Evolutionary conservation across 2,888 invertebrate species (phyloP), one percentile per base, ranked within the genome.

Genomic region (Sarcophaga variegata): DNA sequence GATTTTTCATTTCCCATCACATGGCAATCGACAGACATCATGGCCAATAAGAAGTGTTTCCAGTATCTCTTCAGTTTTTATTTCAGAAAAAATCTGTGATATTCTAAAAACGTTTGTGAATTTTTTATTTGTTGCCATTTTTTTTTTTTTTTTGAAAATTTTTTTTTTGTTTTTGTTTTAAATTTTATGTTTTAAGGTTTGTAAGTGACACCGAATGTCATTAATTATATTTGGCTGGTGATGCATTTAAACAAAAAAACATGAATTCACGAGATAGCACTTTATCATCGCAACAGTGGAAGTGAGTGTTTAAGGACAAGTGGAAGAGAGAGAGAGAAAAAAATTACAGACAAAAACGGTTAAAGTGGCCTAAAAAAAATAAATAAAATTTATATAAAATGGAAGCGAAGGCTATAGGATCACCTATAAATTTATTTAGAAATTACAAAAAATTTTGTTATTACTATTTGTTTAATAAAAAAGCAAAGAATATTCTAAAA

Each of bases 181-280:
- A 91, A 92, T 91, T 90, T 89, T 89, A 88, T 91, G 90, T 91
- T 91, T 90, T 76, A 89, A 89, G 90, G 91, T 91, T 92, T 91
- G 91, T 90, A 90, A 88, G 79, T 92, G 92, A 92, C 92, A 92
- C 90, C 91, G 89, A 89, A 90, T 89, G 89, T 91, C 92, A 92
- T 92, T 92, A 92, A 92, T 92, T 90, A 89, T 90, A 2, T 37
- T 84, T 80, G 69, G 14, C 4, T 60, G 64, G 59, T 62, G 64
- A 86, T 84, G 76, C 62, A 67, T 70, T 64, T 54, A 62, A 3
- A 8, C 22, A 20, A 27, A 54, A 27, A 10, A 45, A 62, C 74
- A 75, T 22, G 45, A 67, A 69, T 71, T 76, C 45, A 67, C 54
- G 81, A 78, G 81, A 81, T 81, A 70, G 49, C 71, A 87, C 81